Percentiles rank a stretch among this genome's conserved stretches.
phyloP scores from a whole-genome alignment of 2,113 vertebrate genomes.

The Columbina picui region DNA sequence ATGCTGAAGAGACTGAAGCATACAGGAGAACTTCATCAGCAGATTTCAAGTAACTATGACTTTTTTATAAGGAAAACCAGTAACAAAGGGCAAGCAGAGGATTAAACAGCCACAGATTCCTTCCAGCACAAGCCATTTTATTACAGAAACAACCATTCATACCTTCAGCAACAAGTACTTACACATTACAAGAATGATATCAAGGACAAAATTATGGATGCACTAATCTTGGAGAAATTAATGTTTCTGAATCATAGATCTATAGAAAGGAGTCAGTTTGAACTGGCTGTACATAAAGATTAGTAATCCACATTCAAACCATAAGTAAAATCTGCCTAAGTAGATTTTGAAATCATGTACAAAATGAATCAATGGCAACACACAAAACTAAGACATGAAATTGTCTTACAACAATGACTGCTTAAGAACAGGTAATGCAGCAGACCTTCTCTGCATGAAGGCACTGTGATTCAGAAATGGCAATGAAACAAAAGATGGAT shows the following conservation, averaged over 20 bases:
- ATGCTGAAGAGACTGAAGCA: background rate
- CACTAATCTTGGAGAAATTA: background rate
- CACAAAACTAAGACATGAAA: background rate
- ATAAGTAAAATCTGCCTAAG: background rate
- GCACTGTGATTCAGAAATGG: background rate
- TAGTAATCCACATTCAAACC: background rate
- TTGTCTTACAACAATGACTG: background rate
- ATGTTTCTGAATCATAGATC: background rate
- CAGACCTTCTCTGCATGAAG: background rate
- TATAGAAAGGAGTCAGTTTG: fast-evolving
- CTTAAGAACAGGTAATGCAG: background rate
- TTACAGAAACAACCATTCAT: background rate
- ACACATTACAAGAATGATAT: background rate
- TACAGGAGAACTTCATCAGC: background rate
- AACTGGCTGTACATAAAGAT: background rate
- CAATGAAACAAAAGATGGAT: background rate
- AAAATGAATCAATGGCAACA: background rate
- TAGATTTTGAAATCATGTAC: background rate
- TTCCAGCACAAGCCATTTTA: background rate
- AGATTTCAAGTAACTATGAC: background rate
- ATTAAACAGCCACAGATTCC: background rate
- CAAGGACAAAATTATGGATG: background rate
- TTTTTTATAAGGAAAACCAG: background rate
- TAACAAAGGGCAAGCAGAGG: background rate
- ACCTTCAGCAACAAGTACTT: background rate